Percentiles rank a stretch among this genome's conserved stretches.
These are phyloP conservation scores for Sinotaia quadrata DNA, from an alignment of 2,888 invertebrate species.

Conservation along the genomic window DNA sequence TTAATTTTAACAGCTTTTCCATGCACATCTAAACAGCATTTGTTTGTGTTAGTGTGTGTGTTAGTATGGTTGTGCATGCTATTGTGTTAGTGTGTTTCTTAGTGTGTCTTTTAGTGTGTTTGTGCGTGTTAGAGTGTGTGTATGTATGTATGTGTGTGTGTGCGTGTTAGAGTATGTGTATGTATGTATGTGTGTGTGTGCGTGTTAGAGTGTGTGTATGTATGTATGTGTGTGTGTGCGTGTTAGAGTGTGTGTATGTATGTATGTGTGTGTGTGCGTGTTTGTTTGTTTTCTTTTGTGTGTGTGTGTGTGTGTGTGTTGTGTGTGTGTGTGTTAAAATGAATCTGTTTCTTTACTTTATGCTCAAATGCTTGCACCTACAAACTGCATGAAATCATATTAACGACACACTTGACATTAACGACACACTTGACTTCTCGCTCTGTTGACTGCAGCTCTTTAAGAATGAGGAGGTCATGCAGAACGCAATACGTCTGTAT, in stretches of 20 bases:
- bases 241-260: too few relatives aligned
- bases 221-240: neutral
- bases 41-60: constrained; percentile 3
- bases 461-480: constrained; percentile 64
- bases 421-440: constrained; percentile 53
- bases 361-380: neutral
- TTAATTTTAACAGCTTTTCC: too few relatives aligned
- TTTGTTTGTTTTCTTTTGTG: neutral
- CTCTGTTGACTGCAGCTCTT: constrained; percentile 61
- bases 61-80: neutral
- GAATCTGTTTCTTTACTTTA: neutral
- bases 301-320: neutral
- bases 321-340: neutral
- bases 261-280: neutral
- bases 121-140: constrained; percentile 6
- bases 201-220: too few relatives aligned
- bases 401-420: constrained; percentile 29
- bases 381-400: neutral
- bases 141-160: constrained; percentile 12
- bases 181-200: constrained; percentile 13
- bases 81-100: neutral
- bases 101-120: neutral
- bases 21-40: too few relatives aligned
- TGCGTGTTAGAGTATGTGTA: constrained; percentile 7
- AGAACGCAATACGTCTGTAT: constrained; percentile 51